These are phyloP conservation scores for Dendrophyllia cribrosa DNA, from an alignment of 64 coral and sea anemone genomes.

Conservation along the genomic window DNA sequence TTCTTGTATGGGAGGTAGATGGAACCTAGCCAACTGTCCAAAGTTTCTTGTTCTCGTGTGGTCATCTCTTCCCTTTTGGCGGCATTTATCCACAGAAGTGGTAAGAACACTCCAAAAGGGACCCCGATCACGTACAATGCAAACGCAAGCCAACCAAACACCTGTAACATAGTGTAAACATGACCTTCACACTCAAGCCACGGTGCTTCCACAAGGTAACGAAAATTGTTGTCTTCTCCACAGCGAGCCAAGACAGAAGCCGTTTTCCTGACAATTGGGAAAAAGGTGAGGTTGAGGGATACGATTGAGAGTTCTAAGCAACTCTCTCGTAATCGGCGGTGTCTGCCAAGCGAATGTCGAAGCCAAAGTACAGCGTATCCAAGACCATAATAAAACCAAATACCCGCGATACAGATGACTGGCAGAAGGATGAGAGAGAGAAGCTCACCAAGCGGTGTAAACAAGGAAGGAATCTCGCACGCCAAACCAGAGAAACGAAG, in stretches of 20 bases:
- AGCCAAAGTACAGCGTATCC: neutral
- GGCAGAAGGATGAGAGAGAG: slow-evolving; percentile 53
- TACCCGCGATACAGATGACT: neutral
- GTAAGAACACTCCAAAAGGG: slow-evolving; percentile 64
- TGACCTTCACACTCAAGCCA: slow-evolving; percentile 65
- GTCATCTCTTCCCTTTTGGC: neutral
- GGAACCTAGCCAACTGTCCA: slow-evolving; percentile 69
- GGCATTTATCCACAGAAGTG: slow-evolving; percentile 21
- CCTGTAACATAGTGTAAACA: slow-evolving; percentile 30
- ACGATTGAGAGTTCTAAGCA: slow-evolving; percentile 63
- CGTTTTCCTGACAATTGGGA: slow-evolving; percentile 72
- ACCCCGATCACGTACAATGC: slow-evolving; percentile 61
- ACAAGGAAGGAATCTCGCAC: slow-evolving; percentile 63
- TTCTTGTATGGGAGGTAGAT: slow-evolving; percentile 75
- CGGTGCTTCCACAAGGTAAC: slow-evolving; percentile 57
- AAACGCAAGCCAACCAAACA: slow-evolving; percentile 39
- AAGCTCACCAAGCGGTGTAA: slow-evolving; percentile 66
- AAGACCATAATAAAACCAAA: slow-evolving; percentile 31
- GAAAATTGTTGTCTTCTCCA: neutral
- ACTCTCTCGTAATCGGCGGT: slow-evolving; percentile 9
- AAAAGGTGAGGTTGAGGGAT: slow-evolving; percentile 77
- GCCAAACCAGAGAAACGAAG: slow-evolving; percentile 65
- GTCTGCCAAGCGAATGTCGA: slow-evolving; percentile 15
- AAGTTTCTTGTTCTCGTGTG: slow-evolving; percentile 36
- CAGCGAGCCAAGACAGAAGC: slow-evolving; percentile 67